These are phyloP conservation scores for Nylanderia fulva DNA, from an alignment of 1,140 invertebrate species.

Conservation along the genomic window DNA sequence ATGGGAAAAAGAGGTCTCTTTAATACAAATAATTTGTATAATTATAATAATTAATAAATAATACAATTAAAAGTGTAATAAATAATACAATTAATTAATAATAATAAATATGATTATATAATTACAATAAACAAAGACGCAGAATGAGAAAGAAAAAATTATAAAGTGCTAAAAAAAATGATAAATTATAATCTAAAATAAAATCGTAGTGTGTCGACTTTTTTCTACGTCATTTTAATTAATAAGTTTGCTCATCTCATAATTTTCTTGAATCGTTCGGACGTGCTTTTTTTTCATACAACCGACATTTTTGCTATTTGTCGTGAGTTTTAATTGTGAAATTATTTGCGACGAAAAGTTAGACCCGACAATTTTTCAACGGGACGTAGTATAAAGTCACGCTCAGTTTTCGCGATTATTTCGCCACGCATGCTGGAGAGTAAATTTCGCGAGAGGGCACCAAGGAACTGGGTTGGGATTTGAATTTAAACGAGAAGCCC, in stretches of 20 bases:
- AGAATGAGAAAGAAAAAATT: too few species aligned
- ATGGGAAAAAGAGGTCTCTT: background rate
- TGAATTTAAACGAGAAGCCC: conserved; percentile 50
- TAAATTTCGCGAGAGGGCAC: conserved; percentile 30
- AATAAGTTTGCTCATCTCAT: background rate
- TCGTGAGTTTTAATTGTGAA: background rate
- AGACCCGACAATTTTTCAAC: conserved; percentile 5
- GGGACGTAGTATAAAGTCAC: background rate
- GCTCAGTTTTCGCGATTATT: conserved; percentile 15
- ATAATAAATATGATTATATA: too few species aligned
- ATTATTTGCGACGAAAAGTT: background rate
- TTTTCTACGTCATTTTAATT: background rate
- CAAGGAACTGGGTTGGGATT: conserved; percentile 43
- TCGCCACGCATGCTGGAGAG: conserved; percentile 13
- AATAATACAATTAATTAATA: too few species aligned
- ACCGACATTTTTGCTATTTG: too few species aligned
- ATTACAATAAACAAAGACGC: too few species aligned
- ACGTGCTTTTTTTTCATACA: background rate
- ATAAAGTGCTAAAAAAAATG: too few species aligned
- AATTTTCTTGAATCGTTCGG: background rate
- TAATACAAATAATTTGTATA: too few species aligned
- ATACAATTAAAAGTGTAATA: too few species aligned
- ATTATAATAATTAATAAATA: too few species aligned
- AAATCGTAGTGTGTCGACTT: background rate
- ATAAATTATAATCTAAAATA: too few species aligned